Base-by-base conservation (phyloP, 2,113 vertebrate species). In the Cnemophilus loriae region DNA sequence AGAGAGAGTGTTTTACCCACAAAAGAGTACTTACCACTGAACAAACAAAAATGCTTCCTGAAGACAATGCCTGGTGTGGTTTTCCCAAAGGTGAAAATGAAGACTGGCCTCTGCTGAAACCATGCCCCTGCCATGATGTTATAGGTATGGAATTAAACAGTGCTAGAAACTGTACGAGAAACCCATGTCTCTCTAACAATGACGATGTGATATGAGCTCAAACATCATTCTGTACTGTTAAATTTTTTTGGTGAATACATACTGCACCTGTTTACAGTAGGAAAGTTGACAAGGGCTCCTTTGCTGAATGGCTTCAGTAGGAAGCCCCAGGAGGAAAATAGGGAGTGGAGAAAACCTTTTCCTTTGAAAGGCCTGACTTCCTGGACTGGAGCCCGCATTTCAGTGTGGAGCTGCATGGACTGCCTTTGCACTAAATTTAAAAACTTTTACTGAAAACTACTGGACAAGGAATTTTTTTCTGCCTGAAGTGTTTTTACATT, bases 11-110 rank as follows among this genome's bases (percentile, higher is more conserved):
- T 44, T 68, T 59, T 50, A 11, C 37, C 26, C 52, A 27, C 8
- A 32, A 35, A 50, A 68, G 8, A 2, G 6, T 42, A 26, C 50
- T 59, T 50, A 68, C 27, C 17, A 37, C 7, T 0, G 0, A 76
- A 59, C 11, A 59, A 59, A 14, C 17, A 60, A 52, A 44, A 77
- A 32, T 1, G 0, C 21, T 26, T 59, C 21, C 53, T 32, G 16
- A 44, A 27, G 14, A 59, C 13, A 59, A 11, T 37, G 17, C 18
- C 53, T 37, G 17, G 44, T 27, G 6, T 68, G 32, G 4, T 42
- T 85, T 57, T 65, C 44, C 20, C 32, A 35, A 56, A 49, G 30
- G 6, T 19, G 50, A 27, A 52, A 68, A 52, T 18, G 37, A 23
- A 59, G 17, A 22, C 33, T 52, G 14, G 17, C 11, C 17, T 11